Evolutionary conservation across 2,113 vertebrate species (phyloP), one percentile per base, ranked within the genome.

Genomic region (Leiothrix lutea): DNA sequence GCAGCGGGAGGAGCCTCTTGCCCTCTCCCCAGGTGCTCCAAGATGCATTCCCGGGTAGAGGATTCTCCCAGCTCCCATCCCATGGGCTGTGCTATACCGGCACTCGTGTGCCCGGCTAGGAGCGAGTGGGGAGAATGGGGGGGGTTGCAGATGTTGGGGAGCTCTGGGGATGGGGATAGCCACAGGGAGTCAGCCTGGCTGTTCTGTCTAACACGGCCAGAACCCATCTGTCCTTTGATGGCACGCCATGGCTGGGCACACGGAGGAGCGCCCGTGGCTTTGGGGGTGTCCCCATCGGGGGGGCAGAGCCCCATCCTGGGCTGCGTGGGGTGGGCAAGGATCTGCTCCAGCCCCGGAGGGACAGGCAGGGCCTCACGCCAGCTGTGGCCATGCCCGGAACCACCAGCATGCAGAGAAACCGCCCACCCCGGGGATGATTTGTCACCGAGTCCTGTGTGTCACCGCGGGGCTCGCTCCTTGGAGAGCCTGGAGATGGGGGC

Each of bases 51-150:
- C 73, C 0, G 0, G n/a, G 19, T 36, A 4, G 28, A 14, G 64
- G 67, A 45, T 66, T 64, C 36, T 86, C 51, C 60, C 77, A 5
- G 58, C 54, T 91, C 20, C 67, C 67, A 35, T 58, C 62, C 75
- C 58, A 0, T 1, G 42, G 66, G 61, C 47, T 54, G 40, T 36
- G 56, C 74, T 9, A 7, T 3, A 2, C 9, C 0, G 0, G 12
- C 0, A 1, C 7, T 53, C 9, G 0, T 11, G 9, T 62, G 45
- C 50, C 26, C 6, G 20, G 38, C 31, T 12, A 11, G 79, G 82
- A 78, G 62, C 2, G 7, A 54, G 38, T 0, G 0, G 73, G 54
- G 38, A 26, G 44, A 23, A 54, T 0, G 29, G 51, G 56, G 73
- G 18, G 25, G 31, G 31, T 71, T 42, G 80, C 40, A 53, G 58